phyloP scores from a whole-genome alignment of 53 echinoderm and acorn worm genomes.

The Glandiceps talaboti region DNA sequence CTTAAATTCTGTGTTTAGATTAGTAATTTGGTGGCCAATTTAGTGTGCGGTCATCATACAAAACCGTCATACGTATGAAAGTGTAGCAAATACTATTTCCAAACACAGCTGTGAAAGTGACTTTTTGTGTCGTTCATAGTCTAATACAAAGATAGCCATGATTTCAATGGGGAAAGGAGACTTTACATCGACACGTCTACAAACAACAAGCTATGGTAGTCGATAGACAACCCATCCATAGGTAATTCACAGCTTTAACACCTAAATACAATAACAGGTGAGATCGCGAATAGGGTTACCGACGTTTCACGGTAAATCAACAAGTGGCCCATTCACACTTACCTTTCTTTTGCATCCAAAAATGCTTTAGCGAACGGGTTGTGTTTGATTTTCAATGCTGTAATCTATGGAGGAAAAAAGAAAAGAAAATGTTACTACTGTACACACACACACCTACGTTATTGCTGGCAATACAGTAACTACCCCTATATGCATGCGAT shows the following conservation, averaged over 20 bases:
- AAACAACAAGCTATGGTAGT: too few relatives aligned
- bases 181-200: too few relatives aligned
- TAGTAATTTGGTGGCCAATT: not conserved
- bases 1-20: not conserved
- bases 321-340: slow-evolving; percentile 17
- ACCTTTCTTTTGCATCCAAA: slow-evolving; percentile 93
- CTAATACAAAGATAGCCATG: too few relatives aligned
- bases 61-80: not conserved
- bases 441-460: too few relatives aligned
- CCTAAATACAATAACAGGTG: too few relatives aligned
- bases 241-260: too few relatives aligned
- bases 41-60: not conserved
- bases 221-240: too few relatives aligned
- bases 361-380: slow-evolving; percentile 98
- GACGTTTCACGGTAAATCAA: too few relatives aligned
- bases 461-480: too few relatives aligned
- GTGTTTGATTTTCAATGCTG: slow-evolving; percentile 89
- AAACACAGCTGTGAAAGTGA: not conserved
- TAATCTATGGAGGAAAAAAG: slow-evolving; percentile 40
- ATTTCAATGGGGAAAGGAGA: too few relatives aligned
- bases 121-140: not conserved
- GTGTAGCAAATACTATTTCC: not conserved
- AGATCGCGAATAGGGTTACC: too few relatives aligned
- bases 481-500: too few relatives aligned
- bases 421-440: not conserved